Evolutionary conservation across 2,113 vertebrate species (phyloP), one percentile per base, ranked within the genome.

Genomic region (Caranx ignobilis): DNA sequence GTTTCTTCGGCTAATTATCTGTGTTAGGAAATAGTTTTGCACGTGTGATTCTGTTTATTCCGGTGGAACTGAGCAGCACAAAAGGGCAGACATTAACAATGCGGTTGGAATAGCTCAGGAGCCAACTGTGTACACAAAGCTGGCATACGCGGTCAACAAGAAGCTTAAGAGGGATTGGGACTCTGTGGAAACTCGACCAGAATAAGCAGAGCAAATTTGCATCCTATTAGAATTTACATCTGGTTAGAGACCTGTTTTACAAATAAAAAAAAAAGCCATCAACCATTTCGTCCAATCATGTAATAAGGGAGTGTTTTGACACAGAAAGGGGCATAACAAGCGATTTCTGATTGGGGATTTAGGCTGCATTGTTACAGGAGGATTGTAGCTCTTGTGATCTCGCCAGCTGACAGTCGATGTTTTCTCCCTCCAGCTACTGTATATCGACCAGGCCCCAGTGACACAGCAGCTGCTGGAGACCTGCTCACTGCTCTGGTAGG

Each of bases 1-100:
- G 92, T 93, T 93, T 93, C 89, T 91, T 76, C 67, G 3, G 85
- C 88, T 95, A 95, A 95, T 95, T 94, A 94, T 92, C 89, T 87
- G 90, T 71, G 81, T 87, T 83, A 64, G 87, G 83, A 91, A 87
- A 94, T 91, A 83, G 91, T 92, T 93, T 92, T 92, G 90, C 85
- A 90, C 83, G 56, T 87, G 89, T 71, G 70, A 93, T 84, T 90
- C 89, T 92, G 91, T 92, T 93, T 94, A 86, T 94, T 94, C 86
- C 81, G 18, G 65, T 69, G 83, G 93, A 94, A 89, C 89, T 81
- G 91, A 94, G 82, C 88, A 37, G 82, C 87, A 85, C 90, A 91
- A 91, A 91, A 93, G 93, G 91, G 88, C 89, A 86, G 65, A 85
- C 89, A 91, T 94, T 94, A 94, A 90, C 82, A 70, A 94, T 94